Base-by-base conservation (phyloP, 92 coral and sea anemone species). In the Chrysogorgia sp. region DNA sequence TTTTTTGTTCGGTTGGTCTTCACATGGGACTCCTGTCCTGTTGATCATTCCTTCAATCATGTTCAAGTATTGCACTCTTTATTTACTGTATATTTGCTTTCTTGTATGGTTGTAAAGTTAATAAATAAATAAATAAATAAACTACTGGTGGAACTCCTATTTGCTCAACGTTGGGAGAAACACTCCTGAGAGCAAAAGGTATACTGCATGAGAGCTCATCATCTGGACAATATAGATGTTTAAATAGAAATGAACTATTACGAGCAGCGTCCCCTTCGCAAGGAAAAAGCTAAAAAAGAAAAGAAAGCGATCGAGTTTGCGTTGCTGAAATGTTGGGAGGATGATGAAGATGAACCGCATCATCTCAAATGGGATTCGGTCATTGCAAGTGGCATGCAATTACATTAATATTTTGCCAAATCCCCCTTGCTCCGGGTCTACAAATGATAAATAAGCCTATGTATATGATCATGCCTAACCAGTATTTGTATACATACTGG, bases 221-320 rank as follows among this genome's bases (percentile, higher is more conserved):
- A 3, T 26, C 84, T 41, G 82, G 87, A n/a, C 48, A 77, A n/a
- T 77, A 61, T 58, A 63, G 87, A 19, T 61, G 78, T 19, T 67
- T 87, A 20, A 87, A 77, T 34, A 57, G 87, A 68, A 35, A 50
- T n/a, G 84, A 86, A 86, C 49, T 81, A 40, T 55, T 81, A 40
- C 63, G 81, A 68, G 83, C 86, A 26, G 61, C 84, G 19, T 24
- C 87, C 35, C 75, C 84, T 59, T 48, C 60, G 32, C 69, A 75
- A 40, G 14, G 24, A 28, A 63, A 31, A 2, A 33, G 37, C 33
- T 15, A 49, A 34, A 8, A 81, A 63, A 57, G 63, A 45, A 67
- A 68, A 78, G 70, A 84, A 84, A 71, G 84, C 88, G 37, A 64
- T 85, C 12, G 85, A 80, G 58, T 80, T 56, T 71, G 85, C 89